Conservation (phyloP, 1,140 invertebrate genomes). For the Neomicropteryx cornuta region DNA sequence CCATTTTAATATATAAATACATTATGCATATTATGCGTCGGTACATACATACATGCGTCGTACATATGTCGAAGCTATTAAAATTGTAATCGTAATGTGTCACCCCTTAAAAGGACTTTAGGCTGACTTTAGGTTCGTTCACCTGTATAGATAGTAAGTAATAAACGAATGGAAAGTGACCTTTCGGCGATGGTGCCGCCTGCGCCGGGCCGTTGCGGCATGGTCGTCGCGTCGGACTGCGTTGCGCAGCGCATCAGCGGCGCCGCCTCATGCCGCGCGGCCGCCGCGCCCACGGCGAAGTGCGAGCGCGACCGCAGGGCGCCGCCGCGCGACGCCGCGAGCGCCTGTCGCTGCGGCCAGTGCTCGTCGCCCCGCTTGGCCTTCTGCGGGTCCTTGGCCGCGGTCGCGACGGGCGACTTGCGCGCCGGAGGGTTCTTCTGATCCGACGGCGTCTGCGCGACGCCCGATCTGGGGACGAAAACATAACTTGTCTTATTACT, state of each 20-base stretch:
- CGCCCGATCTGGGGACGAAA: background rate
- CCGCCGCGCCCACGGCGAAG: background rate
- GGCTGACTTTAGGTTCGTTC: no score
- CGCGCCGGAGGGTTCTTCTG: slow-evolving; percentile 21
- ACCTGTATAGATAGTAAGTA: no score
- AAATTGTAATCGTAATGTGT: no score
- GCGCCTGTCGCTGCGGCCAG: background rate
- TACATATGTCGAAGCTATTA: no score
- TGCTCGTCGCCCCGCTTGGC: background rate
- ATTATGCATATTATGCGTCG: no score
- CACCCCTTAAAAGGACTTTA: no score
- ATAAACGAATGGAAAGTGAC: no score
- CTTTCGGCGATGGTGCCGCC: slow-evolving; percentile 53
- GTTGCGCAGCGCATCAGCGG: slow-evolving; percentile 25
- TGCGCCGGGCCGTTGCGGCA: slow-evolving; percentile 44
- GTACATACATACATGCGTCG: no score
- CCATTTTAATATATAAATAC: no score
- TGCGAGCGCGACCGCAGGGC: no score
- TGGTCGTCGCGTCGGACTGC: slow-evolving; percentile 34
- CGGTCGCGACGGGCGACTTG: slow-evolving; percentile 26
- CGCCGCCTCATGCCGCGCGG: background rate
- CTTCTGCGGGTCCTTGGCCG: slow-evolving; percentile 1
- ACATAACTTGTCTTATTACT: no score
- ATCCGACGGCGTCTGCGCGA: background rate
- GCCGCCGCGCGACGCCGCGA: slow-evolving; percentile 31